These are phyloP conservation scores for Cremastinae sp. DNA, from an alignment of 2,888 invertebrate species.

Conservation along the genomic window DNA sequence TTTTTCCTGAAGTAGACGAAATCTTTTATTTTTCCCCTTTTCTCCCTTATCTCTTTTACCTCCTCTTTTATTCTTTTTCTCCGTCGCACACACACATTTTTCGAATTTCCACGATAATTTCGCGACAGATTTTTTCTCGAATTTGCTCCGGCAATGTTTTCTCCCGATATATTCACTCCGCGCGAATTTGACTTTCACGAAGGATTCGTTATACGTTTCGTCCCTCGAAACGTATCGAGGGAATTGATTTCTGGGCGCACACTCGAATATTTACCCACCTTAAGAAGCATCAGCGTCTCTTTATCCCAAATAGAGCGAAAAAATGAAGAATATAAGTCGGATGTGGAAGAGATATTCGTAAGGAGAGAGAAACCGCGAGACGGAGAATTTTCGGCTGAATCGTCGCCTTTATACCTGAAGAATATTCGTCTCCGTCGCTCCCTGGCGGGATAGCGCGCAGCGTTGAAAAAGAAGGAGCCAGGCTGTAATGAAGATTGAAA, in stretches of 20 bases:
- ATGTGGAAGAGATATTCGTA: constrained; percentile 3
- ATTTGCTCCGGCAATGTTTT: neutral
- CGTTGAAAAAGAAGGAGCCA: constrained; percentile 35
- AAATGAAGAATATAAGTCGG: constrained; percentile 5
- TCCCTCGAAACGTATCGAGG: no score
- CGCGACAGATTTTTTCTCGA: neutral
- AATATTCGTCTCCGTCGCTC: constrained; percentile 39
- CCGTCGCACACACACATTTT: neutral
- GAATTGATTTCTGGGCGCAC: neutral
- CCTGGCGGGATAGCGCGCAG: constrained; percentile 19
- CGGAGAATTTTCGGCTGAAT: constrained; percentile 68
- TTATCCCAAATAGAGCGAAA: constrained; percentile 28
- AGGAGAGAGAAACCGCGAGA: constrained; percentile 49
- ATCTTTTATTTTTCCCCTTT: constrained; percentile 19
- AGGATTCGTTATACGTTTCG: no score
- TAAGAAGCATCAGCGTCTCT: constrained; percentile 71
- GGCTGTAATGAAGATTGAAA: constrained; percentile 72
- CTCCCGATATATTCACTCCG: no score
- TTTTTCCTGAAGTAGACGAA: constrained; percentile 40
- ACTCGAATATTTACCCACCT: constrained; percentile 69
- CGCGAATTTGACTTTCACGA: no score
- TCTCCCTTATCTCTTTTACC: neutral
- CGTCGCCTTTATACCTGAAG: constrained; percentile 64
- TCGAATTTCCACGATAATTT: neutral
- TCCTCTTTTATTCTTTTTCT: no score